These are phyloP conservation scores for Myotis lucifugus DNA, from an alignment of 2,113 vertebrate genomes.

Conservation along the genomic window DNA sequence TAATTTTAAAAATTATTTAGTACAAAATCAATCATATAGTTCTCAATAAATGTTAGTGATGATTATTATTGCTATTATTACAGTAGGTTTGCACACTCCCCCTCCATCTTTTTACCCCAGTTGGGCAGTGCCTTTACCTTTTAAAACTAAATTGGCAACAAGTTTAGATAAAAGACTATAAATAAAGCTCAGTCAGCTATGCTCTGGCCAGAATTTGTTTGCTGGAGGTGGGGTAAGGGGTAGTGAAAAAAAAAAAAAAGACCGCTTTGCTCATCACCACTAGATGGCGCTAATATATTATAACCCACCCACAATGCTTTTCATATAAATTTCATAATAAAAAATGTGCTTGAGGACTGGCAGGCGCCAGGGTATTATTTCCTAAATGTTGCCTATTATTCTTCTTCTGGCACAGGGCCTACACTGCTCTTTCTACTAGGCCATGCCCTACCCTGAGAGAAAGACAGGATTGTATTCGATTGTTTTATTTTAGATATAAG, in stretches of 20 bases:
- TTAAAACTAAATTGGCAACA: background rate
- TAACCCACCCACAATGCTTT: slow-evolving; percentile 28
- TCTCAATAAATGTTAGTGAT: background rate
- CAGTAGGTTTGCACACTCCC: background rate
- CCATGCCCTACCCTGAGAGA: background rate
- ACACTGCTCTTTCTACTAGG: background rate
- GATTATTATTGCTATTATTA: too few species aligned
- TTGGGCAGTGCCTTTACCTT: background rate
- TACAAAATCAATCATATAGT: too few species aligned
- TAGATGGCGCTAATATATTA: slow-evolving; percentile 72
- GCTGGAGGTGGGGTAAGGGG: background rate
- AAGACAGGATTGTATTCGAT: background rate
- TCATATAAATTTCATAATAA: background rate
- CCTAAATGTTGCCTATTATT: slow-evolving; percentile 54
- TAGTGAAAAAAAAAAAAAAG: background rate
- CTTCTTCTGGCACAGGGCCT: background rate
- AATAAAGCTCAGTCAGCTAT: background rate
- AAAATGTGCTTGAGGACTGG: background rate
- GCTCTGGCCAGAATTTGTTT: background rate
- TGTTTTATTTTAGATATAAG: background rate
- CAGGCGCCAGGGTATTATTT: background rate
- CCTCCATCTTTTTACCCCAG: background rate
- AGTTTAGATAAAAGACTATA: background rate
- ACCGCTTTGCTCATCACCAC: slow-evolving; percentile 8
- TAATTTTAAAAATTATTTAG: too few species aligned